phyloP scores from a whole-genome alignment of 2,888 invertebrate genomes.

The Cremastobaeus sp. region DNA sequence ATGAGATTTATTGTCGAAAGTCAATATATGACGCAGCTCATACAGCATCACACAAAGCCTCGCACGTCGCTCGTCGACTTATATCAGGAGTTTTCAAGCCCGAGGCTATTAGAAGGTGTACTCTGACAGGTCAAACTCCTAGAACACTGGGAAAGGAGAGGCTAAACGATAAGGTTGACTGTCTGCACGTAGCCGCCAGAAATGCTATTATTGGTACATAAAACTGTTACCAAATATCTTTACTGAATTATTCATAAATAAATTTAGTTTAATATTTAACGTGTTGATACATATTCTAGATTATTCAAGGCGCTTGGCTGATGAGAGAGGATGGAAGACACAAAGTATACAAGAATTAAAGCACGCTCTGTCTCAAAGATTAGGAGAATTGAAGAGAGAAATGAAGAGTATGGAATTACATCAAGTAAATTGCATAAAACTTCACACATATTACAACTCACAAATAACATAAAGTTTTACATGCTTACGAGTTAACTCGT shows the following conservation, averaged over 20 bases:
- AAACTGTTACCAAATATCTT: no score
- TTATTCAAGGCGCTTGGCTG: conserved; percentile 50
- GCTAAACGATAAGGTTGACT: conserved; percentile 55
- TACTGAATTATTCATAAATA: no score
- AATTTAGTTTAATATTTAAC: neutral
- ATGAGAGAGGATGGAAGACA: conserved; percentile 56
- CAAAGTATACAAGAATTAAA: conserved; percentile 58
- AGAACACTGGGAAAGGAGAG: conserved; percentile 58
- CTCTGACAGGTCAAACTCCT: conserved; percentile 59
- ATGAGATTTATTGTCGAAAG: conserved; percentile 56
- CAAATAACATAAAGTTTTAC: conserved; percentile 43
- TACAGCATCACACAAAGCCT: conserved; percentile 56
- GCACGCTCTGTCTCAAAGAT: conserved; percentile 55
- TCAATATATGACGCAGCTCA: conserved; percentile 56
- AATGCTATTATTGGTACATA: conserved; percentile 58
- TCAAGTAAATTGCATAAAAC: conserved; percentile 53
- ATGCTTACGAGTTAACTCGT: neutral
- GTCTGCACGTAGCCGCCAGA: conserved; percentile 55
- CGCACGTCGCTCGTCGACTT: conserved; percentile 58
- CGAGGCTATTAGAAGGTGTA: conserved; percentile 59
- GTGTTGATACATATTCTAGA: conserved; percentile 15
- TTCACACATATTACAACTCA: conserved; percentile 47
- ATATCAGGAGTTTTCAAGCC: conserved; percentile 60
- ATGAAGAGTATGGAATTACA: conserved; percentile 58
- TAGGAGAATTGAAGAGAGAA: conserved; percentile 56